Evolutionary conservation across 2,888 invertebrate genomes (phyloP), one percentile per base, ranked within the genome.

Genomic region (Spodoptera littoralis): DNA sequence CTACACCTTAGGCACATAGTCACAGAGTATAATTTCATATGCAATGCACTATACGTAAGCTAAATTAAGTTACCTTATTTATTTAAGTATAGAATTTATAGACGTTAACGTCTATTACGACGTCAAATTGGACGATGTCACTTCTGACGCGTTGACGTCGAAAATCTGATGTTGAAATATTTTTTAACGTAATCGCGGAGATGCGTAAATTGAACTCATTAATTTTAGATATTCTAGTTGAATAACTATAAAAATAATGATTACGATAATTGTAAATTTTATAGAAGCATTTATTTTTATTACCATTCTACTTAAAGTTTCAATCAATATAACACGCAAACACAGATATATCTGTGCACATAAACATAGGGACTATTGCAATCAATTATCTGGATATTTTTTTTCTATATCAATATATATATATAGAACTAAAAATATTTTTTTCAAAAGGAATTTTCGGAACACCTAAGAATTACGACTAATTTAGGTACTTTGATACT

Each of bases 41-140:
- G 71, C 67, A 76, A 59, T 73, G 75, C 76, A 77, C 77, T 68
- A 66, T 66, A 74, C 22, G 56, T 78, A 79, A 77, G 76, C 75
- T 80, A 80, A 55, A 57, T 11, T 62, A 76, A 74, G 79, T 76
- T 79, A 73, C 65, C 70, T 69, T 58, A 69, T 68, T 70, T 76
- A 69, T 76, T 72, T 69, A 74, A 64, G 65, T 47, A 47, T 60
- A 60, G 52, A 65, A 43, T 54, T 36, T 65, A 50, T 55, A 55
- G 18, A 46, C 44, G 43, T 49, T 27, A 24, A 57, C 27, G 44
- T 72, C 43, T 41, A 72, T 60, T 41, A 11, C 45, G 30, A 52
- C 48, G 54, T 52, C 18, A 18, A 18, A 18, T 18, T 18, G 18
- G 18, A 11, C 45, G 30, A 49, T 43, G 54, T 52, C 44, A 22